Evolutionary conservation across 2,797 vertebrate species (phyloP).

Genomic region (Psittacula echo): DNA sequence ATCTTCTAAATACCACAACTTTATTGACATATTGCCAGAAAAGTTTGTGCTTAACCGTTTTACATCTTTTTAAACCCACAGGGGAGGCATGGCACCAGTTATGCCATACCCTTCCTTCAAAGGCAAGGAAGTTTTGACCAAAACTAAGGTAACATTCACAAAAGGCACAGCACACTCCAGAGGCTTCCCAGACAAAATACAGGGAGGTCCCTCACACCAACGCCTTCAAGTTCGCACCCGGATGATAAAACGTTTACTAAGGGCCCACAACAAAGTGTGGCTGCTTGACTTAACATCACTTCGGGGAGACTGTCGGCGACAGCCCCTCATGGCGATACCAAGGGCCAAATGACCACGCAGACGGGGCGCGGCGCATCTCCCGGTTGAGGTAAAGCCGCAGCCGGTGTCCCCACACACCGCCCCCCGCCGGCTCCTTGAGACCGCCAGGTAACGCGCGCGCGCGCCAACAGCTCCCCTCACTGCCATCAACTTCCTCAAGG

Average conservation of each 20-base stretch:
- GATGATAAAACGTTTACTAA: no score
- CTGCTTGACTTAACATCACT: background rate
- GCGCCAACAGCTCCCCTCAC: no score
- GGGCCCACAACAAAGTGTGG: fast-evolving
- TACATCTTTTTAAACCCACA: background rate
- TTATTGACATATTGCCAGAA: fast-evolving
- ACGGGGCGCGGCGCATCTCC: background rate
- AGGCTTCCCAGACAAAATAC: background rate
- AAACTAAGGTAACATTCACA: background rate
- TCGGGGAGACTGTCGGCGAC: fast-evolving
- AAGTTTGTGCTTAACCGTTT: background rate
- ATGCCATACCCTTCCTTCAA: background rate
- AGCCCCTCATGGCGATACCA: fast-evolving
- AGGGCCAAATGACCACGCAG: no score
- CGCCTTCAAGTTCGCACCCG: fast-evolving
- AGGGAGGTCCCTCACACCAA: background rate
- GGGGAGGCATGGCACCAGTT: background rate
- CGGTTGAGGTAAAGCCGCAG: background rate
- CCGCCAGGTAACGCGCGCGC: background rate
- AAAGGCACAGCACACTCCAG: background rate
- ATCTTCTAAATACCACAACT: background rate
- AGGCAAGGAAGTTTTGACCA: background rate
- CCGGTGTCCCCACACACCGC: no score
- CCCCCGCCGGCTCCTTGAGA: no score
- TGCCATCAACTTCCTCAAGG: background rate